Base-by-base conservation (phyloP, 2,888 invertebrate genomes). In the Xanthia togata region DNA sequence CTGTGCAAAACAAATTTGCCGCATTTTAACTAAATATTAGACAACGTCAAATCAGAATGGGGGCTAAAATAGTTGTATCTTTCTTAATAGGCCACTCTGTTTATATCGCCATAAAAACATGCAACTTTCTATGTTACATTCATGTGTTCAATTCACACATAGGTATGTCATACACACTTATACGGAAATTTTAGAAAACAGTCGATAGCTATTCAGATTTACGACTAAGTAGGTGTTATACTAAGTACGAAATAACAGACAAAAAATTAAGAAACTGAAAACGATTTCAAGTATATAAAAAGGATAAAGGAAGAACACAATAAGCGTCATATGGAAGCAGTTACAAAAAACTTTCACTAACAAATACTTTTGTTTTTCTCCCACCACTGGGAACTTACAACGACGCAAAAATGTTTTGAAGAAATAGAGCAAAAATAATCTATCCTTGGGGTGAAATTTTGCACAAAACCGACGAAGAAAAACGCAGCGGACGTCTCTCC, bases 401-500 rank as follows among this genome's bases (percentile, higher is more conserved):
- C 59, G 53, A 57, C 41, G n/a, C 41, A 63, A 57, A 70, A 73
- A 62, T 60, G 9, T 70, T 82, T 79, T 70, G 4, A 70, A 82
- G 53, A 79, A 72, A 79, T 62, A 59, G 55, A 67, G 63, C 67
- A 76, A 73, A 72, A 71, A 31, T 70, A 71, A 68, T n/a, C 26
- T 76, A 72, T 70, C 23, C 64, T 55, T 63, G 64, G 55, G n/a
- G 71, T 5, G 4, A 83, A 75, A 71, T 70, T 41, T 82, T 75
- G 20, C 67, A 76, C 73, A 79, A 67, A 77, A 73, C 73, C 35
- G 63, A 64, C 67, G 62, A 78, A 84, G 71, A 62, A 78, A 84
- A 82, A 79, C 53, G 20, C 70, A 50, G 79, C 80, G 70, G 75
- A 85, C 80, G 70, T 87, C 82, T 89, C 76, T 86, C 79, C 76